Conservation (phyloP, 2,888 invertebrate species). For the Dusona sp. region DNA sequence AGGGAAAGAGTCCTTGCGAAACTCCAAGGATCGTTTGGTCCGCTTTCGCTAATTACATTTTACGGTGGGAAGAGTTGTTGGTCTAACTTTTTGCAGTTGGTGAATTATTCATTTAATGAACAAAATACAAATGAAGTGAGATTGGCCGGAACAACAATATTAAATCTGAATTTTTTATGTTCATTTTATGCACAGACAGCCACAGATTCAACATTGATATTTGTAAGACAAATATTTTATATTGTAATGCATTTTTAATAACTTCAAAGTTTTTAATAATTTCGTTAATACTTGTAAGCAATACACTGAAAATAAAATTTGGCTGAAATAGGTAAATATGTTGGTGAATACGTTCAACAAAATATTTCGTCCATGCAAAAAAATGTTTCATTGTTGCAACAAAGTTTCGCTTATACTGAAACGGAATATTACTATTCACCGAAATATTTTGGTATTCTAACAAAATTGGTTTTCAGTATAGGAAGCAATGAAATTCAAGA, state of each 20-base stretch:
- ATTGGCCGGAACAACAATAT: background rate
- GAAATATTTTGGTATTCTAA: too few species aligned
- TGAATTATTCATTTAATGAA: background rate
- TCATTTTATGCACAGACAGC: background rate
- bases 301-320: too few species aligned
- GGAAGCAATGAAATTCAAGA: background rate
- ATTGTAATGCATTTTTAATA: too few species aligned
- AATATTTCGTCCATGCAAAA: too few species aligned
- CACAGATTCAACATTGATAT: background rate
- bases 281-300: too few species aligned
- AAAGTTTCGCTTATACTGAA: too few species aligned
- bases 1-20: slow-evolving; percentile 52
- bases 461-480: too few species aligned
- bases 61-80: background rate
- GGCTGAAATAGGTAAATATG: too few species aligned
- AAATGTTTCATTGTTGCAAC: too few species aligned
- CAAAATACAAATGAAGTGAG: background rate
- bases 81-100: background rate
- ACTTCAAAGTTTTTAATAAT: too few species aligned
- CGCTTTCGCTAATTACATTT: slow-evolving; percentile 30
- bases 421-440: too few species aligned
- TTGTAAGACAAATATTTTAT: background rate
- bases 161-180: background rate
- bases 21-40: slow-evolving; percentile 63
- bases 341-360: too few species aligned